Percentiles rank a stretch among this genome's conserved stretches.
Conservation (phyloP, 2,113 vertebrate genomes). For the Ictalurus furcatus region DNA sequence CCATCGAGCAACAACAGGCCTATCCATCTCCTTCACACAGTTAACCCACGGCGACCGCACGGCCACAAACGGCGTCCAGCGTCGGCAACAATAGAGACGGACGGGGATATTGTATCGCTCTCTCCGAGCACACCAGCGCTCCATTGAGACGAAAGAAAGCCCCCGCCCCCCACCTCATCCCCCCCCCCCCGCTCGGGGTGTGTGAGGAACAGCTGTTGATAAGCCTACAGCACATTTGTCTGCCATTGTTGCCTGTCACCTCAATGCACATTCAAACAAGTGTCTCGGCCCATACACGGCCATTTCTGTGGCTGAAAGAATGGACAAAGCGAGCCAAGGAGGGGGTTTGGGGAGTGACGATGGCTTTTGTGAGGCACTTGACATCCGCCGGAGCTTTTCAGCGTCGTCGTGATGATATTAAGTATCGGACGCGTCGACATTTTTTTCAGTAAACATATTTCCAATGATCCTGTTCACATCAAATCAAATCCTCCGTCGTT, state of each 20-base stretch:
- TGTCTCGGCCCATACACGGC: background rate
- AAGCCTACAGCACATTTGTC: conserved; percentile 31
- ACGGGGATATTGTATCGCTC: conserved; percentile 74
- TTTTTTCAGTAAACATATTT: too few species aligned
- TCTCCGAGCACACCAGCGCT: conserved; percentile 8
- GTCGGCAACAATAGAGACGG: conserved; percentile 70
- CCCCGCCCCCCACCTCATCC: background rate
- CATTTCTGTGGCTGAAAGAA: background rate
- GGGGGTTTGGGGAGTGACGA: background rate
- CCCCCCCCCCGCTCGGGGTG: background rate
- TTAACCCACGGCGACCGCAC: conserved; percentile 6
- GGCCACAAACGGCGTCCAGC: conserved; percentile 57
- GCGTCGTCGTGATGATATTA: conserved; percentile 12
- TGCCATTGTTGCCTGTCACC: conserved; percentile 12
- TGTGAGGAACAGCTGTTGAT: conserved; percentile 41
- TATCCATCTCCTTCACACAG: conserved; percentile 51
- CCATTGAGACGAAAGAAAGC: conserved; percentile 13
- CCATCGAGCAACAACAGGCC: conserved; percentile 74
- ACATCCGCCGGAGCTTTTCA: background rate
- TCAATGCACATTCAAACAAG: conserved; percentile 26
- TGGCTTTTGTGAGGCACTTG: background rate
- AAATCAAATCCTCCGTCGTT: too few species aligned
- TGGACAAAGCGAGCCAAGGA: background rate
- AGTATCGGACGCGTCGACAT: too few species aligned
- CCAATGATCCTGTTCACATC: too few species aligned